A percentile compares a stretch with the other conserved stretches of the same genome.
Conservation (phyloP, 92 coral and sea anemone species). For the Muricea muricata region DNA sequence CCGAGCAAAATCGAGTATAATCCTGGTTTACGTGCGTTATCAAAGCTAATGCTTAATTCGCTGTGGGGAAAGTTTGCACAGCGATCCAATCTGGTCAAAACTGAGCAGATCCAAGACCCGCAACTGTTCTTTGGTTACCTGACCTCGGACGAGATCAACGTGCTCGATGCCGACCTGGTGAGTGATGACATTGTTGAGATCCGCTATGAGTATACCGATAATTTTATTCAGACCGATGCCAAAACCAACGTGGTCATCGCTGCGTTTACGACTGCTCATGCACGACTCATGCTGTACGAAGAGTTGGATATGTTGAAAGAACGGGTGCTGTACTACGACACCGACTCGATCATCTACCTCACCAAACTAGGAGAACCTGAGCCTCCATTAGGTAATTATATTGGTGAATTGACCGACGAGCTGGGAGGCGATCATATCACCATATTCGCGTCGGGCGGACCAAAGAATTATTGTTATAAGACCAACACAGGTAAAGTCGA, state of each 20-base stretch:
- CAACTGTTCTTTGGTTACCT: no score
- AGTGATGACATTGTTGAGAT: no score
- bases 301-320: neutral
- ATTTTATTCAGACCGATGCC: no score
- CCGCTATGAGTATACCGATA: no score
- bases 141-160: no score
- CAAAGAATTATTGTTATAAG: neutral
- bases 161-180: no score
- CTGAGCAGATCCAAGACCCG: no score
- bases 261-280: no score
- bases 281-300: neutral
- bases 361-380: neutral
- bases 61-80: neutral
- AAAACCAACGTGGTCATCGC: no score
- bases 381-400: neutral
- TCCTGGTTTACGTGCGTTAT: constrained; percentile 58
- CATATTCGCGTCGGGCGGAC: neutral
- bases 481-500: neutral
- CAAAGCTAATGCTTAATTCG: constrained; percentile 61
- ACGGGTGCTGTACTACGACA: neutral
- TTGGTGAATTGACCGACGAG: neutral
- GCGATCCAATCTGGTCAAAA: no score
- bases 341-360: neutral
- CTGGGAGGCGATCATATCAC: neutral
- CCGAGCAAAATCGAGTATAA: constrained; percentile 36